phyloP scores from a whole-genome alignment of 2,888 invertebrate species.

The Leptinotarsa juncta region DNA sequence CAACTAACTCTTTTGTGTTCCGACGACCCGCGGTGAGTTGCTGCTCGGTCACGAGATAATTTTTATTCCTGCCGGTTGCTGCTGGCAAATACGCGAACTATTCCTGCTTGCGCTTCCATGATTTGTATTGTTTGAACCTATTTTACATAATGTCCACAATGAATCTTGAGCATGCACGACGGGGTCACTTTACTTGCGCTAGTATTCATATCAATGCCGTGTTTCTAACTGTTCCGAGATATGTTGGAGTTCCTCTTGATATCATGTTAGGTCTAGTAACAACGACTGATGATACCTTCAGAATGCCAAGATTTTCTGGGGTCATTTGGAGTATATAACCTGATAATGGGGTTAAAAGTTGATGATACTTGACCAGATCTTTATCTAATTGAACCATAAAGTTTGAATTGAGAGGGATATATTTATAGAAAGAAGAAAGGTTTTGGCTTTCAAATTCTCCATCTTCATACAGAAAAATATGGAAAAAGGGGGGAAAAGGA shows the following conservation, averaged over 20 bases:
- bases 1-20: slow-evolving; percentile 51
- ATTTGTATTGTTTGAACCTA: slow-evolving; percentile 53
- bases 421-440: too few relatives aligned
- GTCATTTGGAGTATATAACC: not conserved
- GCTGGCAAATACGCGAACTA: slow-evolving; percentile 55
- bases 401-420: too few relatives aligned
- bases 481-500: too few relatives aligned
- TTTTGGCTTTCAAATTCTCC: too few relatives aligned
- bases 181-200: slow-evolving; percentile 32
- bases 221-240: slow-evolving; percentile 23
- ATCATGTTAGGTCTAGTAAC: not conserved
- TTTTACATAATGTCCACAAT: slow-evolving; percentile 54
- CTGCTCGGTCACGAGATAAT: slow-evolving; percentile 54
- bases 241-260: slow-evolving; percentile 17
- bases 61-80: slow-evolving; percentile 47
- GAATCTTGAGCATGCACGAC: slow-evolving; percentile 44
- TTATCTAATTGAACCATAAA: too few relatives aligned
- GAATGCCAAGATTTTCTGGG: not conserved
- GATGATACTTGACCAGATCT: too few relatives aligned
- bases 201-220: slow-evolving; percentile 30
- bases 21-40: slow-evolving; percentile 53
- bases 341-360: too few relatives aligned
- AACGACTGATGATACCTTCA: not conserved
- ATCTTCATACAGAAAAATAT: too few relatives aligned
- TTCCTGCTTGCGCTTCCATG: slow-evolving; percentile 54